Conservation (phyloP, 2,113 vertebrate species). For the Fulmarus glacialis region DNA sequence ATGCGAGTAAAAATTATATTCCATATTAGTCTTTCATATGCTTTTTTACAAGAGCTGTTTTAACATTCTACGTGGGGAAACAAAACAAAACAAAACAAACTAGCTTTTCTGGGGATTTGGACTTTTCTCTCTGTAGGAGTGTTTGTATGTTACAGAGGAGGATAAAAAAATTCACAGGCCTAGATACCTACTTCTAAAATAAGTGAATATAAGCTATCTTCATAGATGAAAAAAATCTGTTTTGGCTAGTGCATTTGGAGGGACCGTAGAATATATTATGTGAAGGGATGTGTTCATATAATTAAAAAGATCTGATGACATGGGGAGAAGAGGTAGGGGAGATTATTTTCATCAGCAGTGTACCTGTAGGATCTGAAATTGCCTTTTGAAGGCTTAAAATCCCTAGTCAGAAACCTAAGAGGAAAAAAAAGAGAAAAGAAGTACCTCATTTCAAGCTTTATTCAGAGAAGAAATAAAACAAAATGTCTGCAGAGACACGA, state of each 20-base stretch:
- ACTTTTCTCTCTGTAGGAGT: not conserved
- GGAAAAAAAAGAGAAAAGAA: not conserved
- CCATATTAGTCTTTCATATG: not conserved
- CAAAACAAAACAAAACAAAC: too few species aligned
- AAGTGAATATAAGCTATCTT: not conserved
- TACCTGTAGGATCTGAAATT: not conserved
- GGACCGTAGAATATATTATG: not conserved
- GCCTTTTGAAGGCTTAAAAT: not conserved
- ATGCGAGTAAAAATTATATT: not conserved
- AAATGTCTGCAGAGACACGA: not conserved
- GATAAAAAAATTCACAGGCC: not conserved
- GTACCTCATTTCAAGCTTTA: not conserved
- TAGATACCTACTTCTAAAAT: not conserved
- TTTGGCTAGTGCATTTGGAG: not conserved
- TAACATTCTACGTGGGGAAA: not conserved
- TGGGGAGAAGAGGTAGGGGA: not conserved
- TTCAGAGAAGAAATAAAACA: not conserved
- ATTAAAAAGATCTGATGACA: not conserved
- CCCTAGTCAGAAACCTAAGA: not conserved
- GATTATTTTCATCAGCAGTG: not conserved
- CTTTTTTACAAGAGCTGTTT: not conserved
- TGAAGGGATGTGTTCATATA: not conserved
- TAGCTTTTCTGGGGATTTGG: not conserved
- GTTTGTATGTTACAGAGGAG: not conserved
- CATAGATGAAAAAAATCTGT: not conserved